Evolutionary conservation across 2,113 vertebrate genomes (phyloP).

Genomic region (Tenrec ecaudatus): DNA sequence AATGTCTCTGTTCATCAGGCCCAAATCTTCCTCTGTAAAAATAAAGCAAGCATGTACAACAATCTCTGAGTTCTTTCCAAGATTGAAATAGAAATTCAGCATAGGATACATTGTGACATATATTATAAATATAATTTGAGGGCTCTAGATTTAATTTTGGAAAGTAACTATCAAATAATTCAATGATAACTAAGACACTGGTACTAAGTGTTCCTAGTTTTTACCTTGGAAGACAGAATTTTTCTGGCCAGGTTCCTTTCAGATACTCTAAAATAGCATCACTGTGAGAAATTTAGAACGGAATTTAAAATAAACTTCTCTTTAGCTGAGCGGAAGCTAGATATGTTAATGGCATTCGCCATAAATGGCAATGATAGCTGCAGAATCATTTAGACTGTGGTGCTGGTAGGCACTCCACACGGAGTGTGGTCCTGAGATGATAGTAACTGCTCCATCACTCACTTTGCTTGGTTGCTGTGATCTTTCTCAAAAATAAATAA

Average conservation of each 20-base stretch:
- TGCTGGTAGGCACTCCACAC: neutral
- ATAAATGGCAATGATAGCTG: neutral
- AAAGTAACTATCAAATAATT: neutral
- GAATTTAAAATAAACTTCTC: slow-evolving; percentile 8
- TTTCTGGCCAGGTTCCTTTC: neutral
- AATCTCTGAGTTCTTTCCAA: neutral
- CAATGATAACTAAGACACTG: neutral
- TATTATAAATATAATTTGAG: neutral
- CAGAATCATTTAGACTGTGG: neutral
- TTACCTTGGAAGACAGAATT: neutral
- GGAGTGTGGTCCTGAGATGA: neutral
- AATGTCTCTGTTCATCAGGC: neutral
- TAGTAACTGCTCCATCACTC: neutral
- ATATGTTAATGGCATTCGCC: neutral
- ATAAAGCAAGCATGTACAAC: neutral
- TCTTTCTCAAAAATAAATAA: neutral
- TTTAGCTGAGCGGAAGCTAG: neutral
- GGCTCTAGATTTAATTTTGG: neutral
- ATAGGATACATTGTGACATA: neutral
- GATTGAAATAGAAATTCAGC: neutral
- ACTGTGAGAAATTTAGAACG: neutral
- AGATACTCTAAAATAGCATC: neutral
- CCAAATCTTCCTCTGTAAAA: neutral
- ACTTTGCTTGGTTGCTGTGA: neutral
- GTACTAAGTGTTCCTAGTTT: neutral